A percentile compares a stretch with the other conserved stretches of the same genome.
Evolutionary conservation across 2,888 invertebrate genomes (phyloP).

Genomic region (Aricia artaxerxes): DNA sequence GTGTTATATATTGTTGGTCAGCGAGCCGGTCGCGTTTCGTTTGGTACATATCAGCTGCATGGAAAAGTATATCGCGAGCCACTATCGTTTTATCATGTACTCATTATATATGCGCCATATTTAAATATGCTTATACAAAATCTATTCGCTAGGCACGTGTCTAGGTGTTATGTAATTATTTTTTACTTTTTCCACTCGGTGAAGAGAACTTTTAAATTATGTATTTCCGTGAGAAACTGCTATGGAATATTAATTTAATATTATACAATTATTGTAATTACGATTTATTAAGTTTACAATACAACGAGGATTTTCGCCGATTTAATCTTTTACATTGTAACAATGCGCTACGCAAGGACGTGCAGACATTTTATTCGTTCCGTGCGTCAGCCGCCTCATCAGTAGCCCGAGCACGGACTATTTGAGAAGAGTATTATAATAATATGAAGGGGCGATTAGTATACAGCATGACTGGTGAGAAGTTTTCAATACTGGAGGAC

Average conservation of each 20-base stretch:
- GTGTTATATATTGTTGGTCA: neutral
- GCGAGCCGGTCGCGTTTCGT: constrained; percentile 14
- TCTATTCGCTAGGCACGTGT: constrained; percentile 32
- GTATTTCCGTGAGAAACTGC: neutral
- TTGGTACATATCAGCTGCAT: constrained; percentile 38
- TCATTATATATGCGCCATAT: constrained; percentile 36
- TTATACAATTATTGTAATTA: neutral
- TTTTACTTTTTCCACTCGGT: neutral
- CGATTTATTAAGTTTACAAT: neutral
- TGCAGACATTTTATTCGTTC: neutral
- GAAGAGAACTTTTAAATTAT: neutral
- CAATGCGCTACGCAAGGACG: neutral
- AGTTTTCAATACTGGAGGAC: too few species aligned
- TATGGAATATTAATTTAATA: neutral
- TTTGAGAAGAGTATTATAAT: too few species aligned
- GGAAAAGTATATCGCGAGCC: constrained; percentile 15
- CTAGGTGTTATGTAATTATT: neutral
- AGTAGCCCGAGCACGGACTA: neutral
- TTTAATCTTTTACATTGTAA: constrained; percentile 8
- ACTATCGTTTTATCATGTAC: constrained; percentile 33
- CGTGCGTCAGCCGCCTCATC: neutral
- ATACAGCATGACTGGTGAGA: too few species aligned
- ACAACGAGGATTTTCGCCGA: constrained; percentile 6
- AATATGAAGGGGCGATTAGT: too few species aligned
- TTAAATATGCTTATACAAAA: constrained; percentile 35